Conservation (phyloP, 2,797 vertebrate genomes). For the Squalus acanthias region DNA sequence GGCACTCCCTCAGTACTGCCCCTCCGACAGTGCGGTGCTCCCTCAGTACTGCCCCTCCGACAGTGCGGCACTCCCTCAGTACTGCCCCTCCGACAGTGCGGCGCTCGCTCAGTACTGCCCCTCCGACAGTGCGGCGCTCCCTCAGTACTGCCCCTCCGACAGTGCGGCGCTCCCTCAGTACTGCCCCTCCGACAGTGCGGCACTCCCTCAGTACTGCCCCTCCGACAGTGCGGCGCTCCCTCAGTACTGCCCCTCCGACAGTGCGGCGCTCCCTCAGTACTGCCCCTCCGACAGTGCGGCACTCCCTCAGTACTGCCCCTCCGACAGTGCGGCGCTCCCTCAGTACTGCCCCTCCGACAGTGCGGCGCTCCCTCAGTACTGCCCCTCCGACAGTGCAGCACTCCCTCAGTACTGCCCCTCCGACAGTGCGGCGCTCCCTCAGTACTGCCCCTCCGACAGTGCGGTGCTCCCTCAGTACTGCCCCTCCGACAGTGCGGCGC, state of each 20-base stretch:
- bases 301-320: neutral
- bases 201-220: neutral
- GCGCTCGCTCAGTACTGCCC: neutral
- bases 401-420: neutral
- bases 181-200: neutral
- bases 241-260: neutral
- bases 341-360: neutral
- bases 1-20: neutral
- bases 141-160: neutral
- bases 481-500: neutral
- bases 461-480: neutral
- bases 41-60: neutral
- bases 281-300: neutral
- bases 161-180: neutral
- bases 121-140: neutral
- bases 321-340: neutral
- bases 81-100: neutral
- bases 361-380: neutral
- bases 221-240: neutral
- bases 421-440: neutral
- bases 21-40: neutral
- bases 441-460: neutral
- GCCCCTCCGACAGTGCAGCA: neutral
- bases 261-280: neutral
- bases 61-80: neutral